Conservation (phyloP, 2,113 vertebrate genomes). For the Maccullochella peelii region DNA sequence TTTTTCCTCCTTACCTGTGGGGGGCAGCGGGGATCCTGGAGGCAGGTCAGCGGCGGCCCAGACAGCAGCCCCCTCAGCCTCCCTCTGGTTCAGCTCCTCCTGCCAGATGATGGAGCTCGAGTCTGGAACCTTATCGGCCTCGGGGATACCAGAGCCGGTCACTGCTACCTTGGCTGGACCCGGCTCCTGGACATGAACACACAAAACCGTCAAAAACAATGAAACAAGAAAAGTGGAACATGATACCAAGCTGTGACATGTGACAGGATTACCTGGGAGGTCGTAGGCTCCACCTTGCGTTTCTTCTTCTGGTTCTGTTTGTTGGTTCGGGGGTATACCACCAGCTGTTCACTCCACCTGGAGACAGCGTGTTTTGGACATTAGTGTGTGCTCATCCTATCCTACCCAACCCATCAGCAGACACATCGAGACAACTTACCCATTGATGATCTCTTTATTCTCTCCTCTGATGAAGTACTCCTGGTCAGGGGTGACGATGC, state of each 20-base stretch:
- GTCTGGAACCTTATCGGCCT: constrained; percentile 85
- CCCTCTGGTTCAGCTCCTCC: constrained; percentile 86
- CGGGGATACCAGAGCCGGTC: constrained; percentile 85
- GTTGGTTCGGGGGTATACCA: constrained; percentile 86
- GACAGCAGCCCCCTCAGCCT: constrained; percentile 78
- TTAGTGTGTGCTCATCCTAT: background rate
- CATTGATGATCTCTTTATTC: constrained; percentile 88
- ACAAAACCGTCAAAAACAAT: background rate
- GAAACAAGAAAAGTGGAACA: background rate
- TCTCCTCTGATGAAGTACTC: constrained; percentile 88
- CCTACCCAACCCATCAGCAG: background rate
- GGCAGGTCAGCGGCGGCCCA: constrained; percentile 81
- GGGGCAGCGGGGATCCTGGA: constrained; percentile 70
- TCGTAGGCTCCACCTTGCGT: constrained; percentile 86
- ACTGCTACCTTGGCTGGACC: constrained; percentile 88
- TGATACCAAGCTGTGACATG: background rate
- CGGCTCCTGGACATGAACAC: constrained; percentile 77
- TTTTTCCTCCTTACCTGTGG: constrained; percentile 77
- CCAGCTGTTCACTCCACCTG: constrained; percentile 87
- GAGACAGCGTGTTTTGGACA: background rate
- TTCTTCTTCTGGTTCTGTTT: constrained; percentile 90
- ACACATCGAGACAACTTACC: constrained; percentile 67
- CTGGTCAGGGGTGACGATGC: constrained; percentile 87
- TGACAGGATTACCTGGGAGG: constrained; percentile 79
- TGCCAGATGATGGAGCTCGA: constrained; percentile 88